A percentile compares a stretch with the other conserved stretches of the same genome.
Conservation (phyloP, 2,797 vertebrate genomes). For the Myotis planiceps region DNA sequence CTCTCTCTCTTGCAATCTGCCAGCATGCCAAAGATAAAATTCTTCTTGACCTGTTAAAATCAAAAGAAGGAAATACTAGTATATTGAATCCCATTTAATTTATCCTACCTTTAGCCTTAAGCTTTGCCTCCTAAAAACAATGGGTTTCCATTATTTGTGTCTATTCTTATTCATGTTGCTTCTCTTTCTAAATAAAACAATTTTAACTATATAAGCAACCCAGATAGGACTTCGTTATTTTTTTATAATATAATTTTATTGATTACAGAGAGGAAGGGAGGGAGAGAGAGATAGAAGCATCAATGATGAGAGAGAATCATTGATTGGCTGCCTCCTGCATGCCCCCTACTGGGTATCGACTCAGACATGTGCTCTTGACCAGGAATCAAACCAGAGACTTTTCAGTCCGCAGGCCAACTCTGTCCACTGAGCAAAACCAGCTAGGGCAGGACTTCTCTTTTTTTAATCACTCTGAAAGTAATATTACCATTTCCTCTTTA, state of each 20-base stretch:
- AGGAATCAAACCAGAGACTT: too few species aligned
- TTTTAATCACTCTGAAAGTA: neutral
- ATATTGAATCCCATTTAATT: neutral
- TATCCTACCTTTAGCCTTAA: neutral
- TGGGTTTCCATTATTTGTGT: neutral
- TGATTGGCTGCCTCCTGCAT: too few species aligned
- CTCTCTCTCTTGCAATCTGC: neutral
- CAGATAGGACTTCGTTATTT: slow-evolving; percentile 19
- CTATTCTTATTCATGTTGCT: neutral
- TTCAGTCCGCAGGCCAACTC: too few species aligned
- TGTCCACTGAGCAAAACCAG: too few species aligned
- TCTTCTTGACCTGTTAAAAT: neutral
- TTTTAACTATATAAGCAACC: neutral
- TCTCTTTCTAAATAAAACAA: slow-evolving; percentile 32
- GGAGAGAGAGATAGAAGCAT: too few species aligned
- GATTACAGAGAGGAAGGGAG: too few species aligned
- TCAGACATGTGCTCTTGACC: too few species aligned
- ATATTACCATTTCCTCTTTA: slow-evolving; percentile 41
- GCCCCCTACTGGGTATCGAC: too few species aligned
- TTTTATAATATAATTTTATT: neutral
- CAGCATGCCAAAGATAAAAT: neutral
- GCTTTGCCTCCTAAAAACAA: neutral
- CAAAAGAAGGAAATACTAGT: neutral
- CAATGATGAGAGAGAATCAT: too few species aligned
- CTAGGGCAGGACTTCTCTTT: neutral